Base-by-base conservation (phyloP, 2,888 invertebrate genomes). In the Gymnoscelis rufifasciata region DNA sequence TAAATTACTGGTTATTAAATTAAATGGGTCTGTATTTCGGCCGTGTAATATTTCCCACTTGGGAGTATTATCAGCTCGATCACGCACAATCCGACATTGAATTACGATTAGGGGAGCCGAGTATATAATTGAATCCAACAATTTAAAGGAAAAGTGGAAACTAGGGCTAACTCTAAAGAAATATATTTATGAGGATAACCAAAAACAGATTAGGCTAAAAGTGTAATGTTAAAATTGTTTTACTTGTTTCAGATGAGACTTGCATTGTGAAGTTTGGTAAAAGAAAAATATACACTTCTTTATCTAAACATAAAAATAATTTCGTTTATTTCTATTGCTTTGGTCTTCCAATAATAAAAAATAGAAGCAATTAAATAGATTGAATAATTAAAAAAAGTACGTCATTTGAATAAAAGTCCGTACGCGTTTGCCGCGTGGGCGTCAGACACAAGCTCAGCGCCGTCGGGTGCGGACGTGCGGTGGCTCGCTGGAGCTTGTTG, bases 401-500 rank as follows among this genome's bases (percentile, higher is more conserved):
- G 37, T 37, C 49, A 43, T 51, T 64, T 52, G 54, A 53, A 61
- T 62, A 65, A n/a, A 55, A 48, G 54, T 59, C 64, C 47, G 52
- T 43, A 51, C 24, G 56, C 43, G 29, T 47, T 62, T 57, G 1
- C 19, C 15, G 10, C 19, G 19, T 13, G 60, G 56, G 74, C 68
- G 76, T 74, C 70, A 65, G 76, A 79, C 73, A 78, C 76, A 66
- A 39, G 67, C 60, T 75, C 74, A 77, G 72, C 73, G 72, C 71
- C 73, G 75, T 60, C 55, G 59, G 69, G 52, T 30, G 42, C 38
- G 38, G 40, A 35, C 15, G 35, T 35, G 83, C 68, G 62, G 83
- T 86, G 86, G 87, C 81, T 78, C 67, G 70, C 61, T 76, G 83
- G 80, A 68, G 66, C 67, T 44, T 62, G 68, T 67, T 77, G 73